These are phyloP conservation scores for Platorchestia sp. DNA, from an alignment of 1,140 invertebrate species.

Conservation along the genomic window DNA sequence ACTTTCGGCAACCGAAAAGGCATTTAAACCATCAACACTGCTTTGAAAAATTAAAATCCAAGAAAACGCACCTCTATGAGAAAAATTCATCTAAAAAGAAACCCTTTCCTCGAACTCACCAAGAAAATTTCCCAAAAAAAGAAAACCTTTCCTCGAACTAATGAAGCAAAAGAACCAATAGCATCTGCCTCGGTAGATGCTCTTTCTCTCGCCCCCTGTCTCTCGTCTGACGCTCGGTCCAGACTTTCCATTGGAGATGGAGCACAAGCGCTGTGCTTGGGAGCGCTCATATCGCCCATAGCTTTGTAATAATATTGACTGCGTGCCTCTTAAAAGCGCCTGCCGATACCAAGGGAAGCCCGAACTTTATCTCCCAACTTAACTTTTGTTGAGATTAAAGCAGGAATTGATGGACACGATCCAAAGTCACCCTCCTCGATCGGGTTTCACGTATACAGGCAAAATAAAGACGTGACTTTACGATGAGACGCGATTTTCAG, in stretches of 20 bases:
- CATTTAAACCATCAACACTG: not conserved
- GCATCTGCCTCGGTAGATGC: not conserved
- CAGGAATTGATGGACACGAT: slow-evolving; percentile 43
- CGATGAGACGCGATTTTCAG: slow-evolving; percentile 25
- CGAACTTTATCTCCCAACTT: slow-evolving; percentile 26
- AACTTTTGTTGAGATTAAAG: slow-evolving; percentile 49
- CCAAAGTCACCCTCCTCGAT: not conserved
- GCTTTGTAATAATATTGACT: slow-evolving; percentile 27
- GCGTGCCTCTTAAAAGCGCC: not conserved
- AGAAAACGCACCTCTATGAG: not conserved
- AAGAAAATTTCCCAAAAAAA: no score
- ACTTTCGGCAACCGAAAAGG: not conserved
- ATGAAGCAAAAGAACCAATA: not conserved
- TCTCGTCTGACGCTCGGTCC: not conserved
- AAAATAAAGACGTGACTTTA: slow-evolving; percentile 34
- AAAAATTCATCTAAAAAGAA: not conserved
- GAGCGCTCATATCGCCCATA: not conserved
- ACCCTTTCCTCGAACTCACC: not conserved
- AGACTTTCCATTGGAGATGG: not conserved
- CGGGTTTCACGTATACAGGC: not conserved
- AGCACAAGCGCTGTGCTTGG: not conserved
- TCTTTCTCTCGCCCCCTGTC: not conserved
- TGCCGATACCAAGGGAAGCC: not conserved
- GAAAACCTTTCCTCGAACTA: not conserved
- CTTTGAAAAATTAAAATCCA: not conserved